These are phyloP conservation scores for Sebastolobus alascanus DNA, from an alignment of 2,797 vertebrate genomes.

Conservation along the genomic window DNA sequence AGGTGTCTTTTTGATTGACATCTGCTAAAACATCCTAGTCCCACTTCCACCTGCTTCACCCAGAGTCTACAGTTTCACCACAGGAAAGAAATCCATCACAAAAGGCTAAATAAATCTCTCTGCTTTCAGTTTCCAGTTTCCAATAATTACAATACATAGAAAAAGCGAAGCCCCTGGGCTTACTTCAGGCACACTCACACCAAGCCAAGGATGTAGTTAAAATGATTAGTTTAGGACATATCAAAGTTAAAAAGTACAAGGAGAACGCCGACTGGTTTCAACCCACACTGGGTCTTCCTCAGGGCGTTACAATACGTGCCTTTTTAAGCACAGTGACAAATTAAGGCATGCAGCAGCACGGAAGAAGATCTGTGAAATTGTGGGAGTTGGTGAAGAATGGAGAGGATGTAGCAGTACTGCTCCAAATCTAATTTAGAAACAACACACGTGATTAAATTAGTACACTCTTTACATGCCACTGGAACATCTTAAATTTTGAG, in stretches of 20 bases:
- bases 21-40: slow-evolving; percentile 49
- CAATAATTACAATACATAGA: slow-evolving; percentile 27
- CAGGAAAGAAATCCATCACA: slow-evolving; percentile 2
- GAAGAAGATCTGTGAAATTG: slow-evolving; percentile 24
- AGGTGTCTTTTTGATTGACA: slow-evolving; percentile 66
- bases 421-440: slow-evolving; percentile 45
- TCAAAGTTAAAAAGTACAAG: background rate
- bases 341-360: slow-evolving; percentile 4
- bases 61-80: background rate
- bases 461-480: background rate
- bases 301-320: slow-evolving; percentile 13
- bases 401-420: background rate
- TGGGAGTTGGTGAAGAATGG: slow-evolving; percentile 26
- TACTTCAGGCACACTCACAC: background rate
- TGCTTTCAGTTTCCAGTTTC: background rate
- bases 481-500: slow-evolving; percentile 14
- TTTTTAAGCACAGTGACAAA: slow-evolving; percentile 19
- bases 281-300: background rate
- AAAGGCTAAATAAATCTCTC: slow-evolving; percentile 12
- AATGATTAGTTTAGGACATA: background rate
- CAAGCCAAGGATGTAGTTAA: background rate
- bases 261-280: background rate
- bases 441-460: slow-evolving; percentile 8
- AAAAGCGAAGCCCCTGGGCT: background rate
- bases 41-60: slow-evolving; percentile 36